phyloP scores from a whole-genome alignment of 2,888 invertebrate species.

The Teleiodes luculella region DNA sequence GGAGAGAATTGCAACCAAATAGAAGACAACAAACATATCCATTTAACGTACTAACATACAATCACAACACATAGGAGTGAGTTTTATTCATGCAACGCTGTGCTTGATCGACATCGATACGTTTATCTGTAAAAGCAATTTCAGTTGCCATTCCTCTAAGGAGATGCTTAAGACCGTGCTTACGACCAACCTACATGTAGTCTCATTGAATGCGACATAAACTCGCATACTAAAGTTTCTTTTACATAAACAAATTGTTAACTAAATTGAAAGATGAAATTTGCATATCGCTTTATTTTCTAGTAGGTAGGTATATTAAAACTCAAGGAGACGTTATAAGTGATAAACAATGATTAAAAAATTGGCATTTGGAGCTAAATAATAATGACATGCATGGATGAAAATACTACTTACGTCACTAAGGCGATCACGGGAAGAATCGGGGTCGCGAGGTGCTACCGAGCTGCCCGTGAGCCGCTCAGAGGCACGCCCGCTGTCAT shows the following conservation, averaged over 20 bases:
- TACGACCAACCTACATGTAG: constrained; percentile 22
- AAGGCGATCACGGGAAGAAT: constrained; percentile 90
- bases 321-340: too few species aligned
- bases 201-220: constrained; percentile 21
- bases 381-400: not conserved
- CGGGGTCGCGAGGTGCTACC: constrained; percentile 86
- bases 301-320: too few species aligned
- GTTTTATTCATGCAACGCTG: constrained; percentile 41
- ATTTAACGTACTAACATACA: constrained; percentile 44
- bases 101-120: constrained; percentile 16
- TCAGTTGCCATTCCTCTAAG: constrained; percentile 17
- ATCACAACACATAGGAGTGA: constrained; percentile 50
- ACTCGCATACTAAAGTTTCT: constrained; percentile 23
- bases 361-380: not conserved
- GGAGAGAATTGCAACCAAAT: constrained; percentile 50
- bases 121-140: constrained; percentile 15
- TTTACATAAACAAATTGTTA: constrained; percentile 16
- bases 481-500: constrained; percentile 90
- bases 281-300: constrained; percentile 24
- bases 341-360: not conserved
- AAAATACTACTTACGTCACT: constrained; percentile 86
- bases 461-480: constrained; percentile 88
- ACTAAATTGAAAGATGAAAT: constrained; percentile 16
- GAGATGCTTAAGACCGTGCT: constrained; percentile 25
- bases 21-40: constrained; percentile 35